phyloP scores from a whole-genome alignment of 35 echinoderm and acorn worm genomes.

The Apostichopus japonicus region DNA sequence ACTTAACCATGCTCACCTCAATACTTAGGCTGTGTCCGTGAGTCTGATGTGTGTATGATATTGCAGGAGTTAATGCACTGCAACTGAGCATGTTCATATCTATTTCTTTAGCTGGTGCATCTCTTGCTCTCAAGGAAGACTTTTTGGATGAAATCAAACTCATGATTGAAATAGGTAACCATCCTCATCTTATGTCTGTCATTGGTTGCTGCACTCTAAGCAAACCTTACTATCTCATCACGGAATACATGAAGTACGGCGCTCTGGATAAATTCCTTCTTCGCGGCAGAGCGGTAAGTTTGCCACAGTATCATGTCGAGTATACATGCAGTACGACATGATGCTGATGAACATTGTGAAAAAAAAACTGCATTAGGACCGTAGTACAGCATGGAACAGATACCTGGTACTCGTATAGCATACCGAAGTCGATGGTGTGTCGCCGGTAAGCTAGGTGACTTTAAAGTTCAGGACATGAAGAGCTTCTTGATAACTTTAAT shows the following conservation, averaged over 20 bases:
- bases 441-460: neutral
- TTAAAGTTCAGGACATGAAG: no score
- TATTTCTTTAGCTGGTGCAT: slow-evolving; percentile 58
- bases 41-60: no score
- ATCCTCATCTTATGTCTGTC: slow-evolving; percentile 71
- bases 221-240: slow-evolving; percentile 72
- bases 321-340: neutral
- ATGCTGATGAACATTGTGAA: no score
- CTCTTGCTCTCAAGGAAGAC: slow-evolving; percentile 59
- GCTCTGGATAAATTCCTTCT: slow-evolving; percentile 74
- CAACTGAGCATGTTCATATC: no score
- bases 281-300: slow-evolving; percentile 65
- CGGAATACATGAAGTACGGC: slow-evolving; percentile 85
- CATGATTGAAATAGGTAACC: slow-evolving; percentile 72
- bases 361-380: no score
- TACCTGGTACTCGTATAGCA: neutral
- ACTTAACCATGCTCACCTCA: no score
- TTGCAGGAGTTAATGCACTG: no score
- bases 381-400: no score
- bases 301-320: neutral
- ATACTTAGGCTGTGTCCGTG: no score
- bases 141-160: slow-evolving; percentile 86
- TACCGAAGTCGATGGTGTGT: neutral
- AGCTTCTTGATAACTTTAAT: no score
- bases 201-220: slow-evolving; percentile 65